Percentiles rank a stretch among this genome's conserved stretches.
Conservation (phyloP, 2,888 invertebrate species). For the Dicranocentrus wangi region DNA sequence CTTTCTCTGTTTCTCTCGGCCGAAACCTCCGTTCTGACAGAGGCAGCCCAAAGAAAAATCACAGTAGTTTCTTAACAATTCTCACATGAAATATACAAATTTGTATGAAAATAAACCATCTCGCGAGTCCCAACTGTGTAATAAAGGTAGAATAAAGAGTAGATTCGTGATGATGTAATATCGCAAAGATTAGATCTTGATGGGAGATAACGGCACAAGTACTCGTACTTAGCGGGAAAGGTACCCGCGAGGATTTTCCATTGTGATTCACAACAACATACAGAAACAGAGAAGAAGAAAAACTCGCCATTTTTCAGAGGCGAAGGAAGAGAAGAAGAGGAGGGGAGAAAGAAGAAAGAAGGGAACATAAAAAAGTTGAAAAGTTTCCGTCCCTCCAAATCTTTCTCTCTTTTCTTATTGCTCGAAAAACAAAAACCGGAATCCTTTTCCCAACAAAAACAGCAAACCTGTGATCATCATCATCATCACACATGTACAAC, state of each 20-base stretch:
- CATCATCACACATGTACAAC: too few relatives aligned
- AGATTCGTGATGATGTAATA: slow-evolving; percentile 58
- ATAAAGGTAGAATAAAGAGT: slow-evolving; percentile 56
- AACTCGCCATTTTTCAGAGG: too few relatives aligned
- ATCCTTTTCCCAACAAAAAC: too few relatives aligned
- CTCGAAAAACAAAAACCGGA: neutral
- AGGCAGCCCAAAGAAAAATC: neutral
- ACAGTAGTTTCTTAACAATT: neutral
- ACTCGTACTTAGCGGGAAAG: slow-evolving; percentile 42
- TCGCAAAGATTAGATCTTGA: slow-evolving; percentile 48
- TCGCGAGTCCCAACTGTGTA: slow-evolving; percentile 35
- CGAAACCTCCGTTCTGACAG: too few relatives aligned
- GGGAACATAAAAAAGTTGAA: neutral
- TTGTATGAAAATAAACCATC: slow-evolving; percentile 49
- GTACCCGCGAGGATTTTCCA: slow-evolving; percentile 36
- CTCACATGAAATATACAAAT: slow-evolving; percentile 48
- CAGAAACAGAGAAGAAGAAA: too few relatives aligned
- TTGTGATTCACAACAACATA: slow-evolving; percentile 37
- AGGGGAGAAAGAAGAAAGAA: neutral
- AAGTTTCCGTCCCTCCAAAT: neutral
- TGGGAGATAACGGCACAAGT: slow-evolving; percentile 45
- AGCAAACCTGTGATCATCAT: too few relatives aligned
- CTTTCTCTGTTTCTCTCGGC: slow-evolving; percentile 11
- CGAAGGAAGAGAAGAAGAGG: too few relatives aligned
- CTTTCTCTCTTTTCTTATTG: neutral